Base-by-base conservation (phyloP, 2,888 invertebrate genomes). In the Acanthococcus lagerstroemiae region DNA sequence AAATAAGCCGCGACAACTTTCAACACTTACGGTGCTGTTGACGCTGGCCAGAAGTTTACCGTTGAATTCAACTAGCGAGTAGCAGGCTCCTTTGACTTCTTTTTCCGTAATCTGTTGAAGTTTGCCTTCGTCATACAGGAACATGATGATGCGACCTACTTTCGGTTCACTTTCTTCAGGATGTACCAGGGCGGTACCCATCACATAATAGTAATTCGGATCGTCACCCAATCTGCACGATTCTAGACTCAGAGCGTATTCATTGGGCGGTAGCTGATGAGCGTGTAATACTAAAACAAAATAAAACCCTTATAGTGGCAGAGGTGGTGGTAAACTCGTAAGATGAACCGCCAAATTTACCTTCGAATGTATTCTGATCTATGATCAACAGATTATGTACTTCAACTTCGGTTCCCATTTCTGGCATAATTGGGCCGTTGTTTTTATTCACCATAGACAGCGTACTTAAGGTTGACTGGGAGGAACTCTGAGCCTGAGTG, bases 81-180 rank as follows among this genome's bases (percentile, higher is more conserved):
- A 96, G 72, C 93, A 94, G 1, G 90, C 90, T 6, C 99, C 96
- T 77, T 95, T 95, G 68, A 95, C 90, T 76, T 97, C 96, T 72
- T 96, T 96, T 74, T 99, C 99, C 0, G 92, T 90, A 1, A 95
- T 84, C 74, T 89, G 88, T 0, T 80, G 81, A 25, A 92, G 78
- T 74, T 92, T 91, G 68, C 91, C 89, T 72, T 96, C 95, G 25
- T 81, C 80, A 83, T 88, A 96, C 69, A 91, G 89, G 79, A 95
- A 96, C 65, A 97, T 81, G 27, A 96, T 79, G 70, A 96, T 86
- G 67, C 95, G 82, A 9, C 96, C 94, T 77, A 88, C 84, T 77
- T 90, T 95, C 0, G 96, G 94, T 75, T 97, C 97, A 0, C 92
- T 86, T 74, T 99, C 99, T 74, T 99, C 97, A 0, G 94, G 91